Evolutionary conservation across 2,888 invertebrate species (phyloP), one percentile per base, ranked within the genome.

Genomic region (Agrotis ipsilon): DNA sequence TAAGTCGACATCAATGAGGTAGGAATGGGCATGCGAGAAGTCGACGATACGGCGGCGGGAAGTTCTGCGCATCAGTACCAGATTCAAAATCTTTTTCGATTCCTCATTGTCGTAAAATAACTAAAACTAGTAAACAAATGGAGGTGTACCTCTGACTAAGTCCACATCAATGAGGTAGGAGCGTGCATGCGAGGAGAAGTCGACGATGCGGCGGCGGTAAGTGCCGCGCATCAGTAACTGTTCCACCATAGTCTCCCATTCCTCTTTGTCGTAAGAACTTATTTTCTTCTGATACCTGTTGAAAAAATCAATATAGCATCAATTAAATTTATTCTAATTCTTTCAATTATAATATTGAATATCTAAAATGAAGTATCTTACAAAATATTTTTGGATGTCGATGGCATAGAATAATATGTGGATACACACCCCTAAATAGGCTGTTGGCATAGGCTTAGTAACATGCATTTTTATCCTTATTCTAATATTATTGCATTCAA

Each of bases 171-270:
- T 99, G 57, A 99, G 97, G 90, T 99, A 99, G 19, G 98, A 98
- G 92, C 99, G 98, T 16, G 98, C 96, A 92, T 98, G 98, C 73
- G 97, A 97, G 67, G 98, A 97, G 82, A 98, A 98, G 95, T 98
- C 97, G 66, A 98, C 96, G 87, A 99, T 98, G 88, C 98, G 97
- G 18, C 96, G 92, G 62, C 96, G 92, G 85, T 96, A 96, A 4
- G 95, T 95, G 72, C 96, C 95, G 57, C 94, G 91, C 96, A 96
- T 96, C 61, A 96, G 83, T 59, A 96, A 85, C 92, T 98, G 98
- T 91, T 99, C 99, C 83, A 99, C 98, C 87, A 98, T 98, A 85
- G 98, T 98, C 93, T 99, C 99, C 99, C 99, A 99, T 97, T 98
- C 98, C 89, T 99, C 99, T 92, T 99, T 99, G 96, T 99, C 99